Evolutionary conservation across 1,140 invertebrate species (phyloP), one percentile per base, ranked within the genome.

Genomic region (Galendromus occidentalis): DNA sequence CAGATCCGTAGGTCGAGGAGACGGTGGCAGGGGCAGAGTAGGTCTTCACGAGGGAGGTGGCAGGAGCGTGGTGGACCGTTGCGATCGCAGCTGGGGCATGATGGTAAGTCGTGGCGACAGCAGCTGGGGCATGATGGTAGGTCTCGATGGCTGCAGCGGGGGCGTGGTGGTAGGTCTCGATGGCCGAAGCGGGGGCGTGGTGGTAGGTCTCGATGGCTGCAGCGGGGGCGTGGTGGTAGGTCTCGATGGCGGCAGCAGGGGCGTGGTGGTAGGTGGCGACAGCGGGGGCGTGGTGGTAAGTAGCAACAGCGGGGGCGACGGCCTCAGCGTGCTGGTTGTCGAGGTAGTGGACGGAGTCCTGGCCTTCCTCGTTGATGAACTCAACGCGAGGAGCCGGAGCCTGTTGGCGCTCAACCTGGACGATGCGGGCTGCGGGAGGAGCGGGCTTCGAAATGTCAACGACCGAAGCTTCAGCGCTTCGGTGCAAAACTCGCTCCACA

Each of bases 361-460:
- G 51, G 51, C 51, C 51, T 33, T 59, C 51, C 9, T 59, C 51
- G 51, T 59, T 59, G 51, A 59, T 59, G 51, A 59, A 59, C 22
- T 59, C 51, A 22, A 59, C 20, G 14, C 22, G 51, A 6, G 51
- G 51, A 33, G 51, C 22, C 4, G 51, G 51, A 20, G 25, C 51
- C 9, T 22, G 51, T 25, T 59, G 51, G 2, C 51, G 51, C 14
- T 29, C 51, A 33, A 59, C 51, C 9, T 59, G 51, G 14, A 59
- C 51, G 51, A 59, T 59, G 22, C 51, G 51, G 22, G 51, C 51
- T 17, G 51, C 25, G 5, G 51, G 51, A 25, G 51, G 51, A 33
- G 51, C 51, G 22, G 51, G 51, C 51, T 59, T 59, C 1, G 51
- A 17, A 25, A 59, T 59, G 51, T 59, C 51, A 25, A 59, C 51